Conservation (phyloP, 2,888 invertebrate species). For the Abscondita cerata region DNA sequence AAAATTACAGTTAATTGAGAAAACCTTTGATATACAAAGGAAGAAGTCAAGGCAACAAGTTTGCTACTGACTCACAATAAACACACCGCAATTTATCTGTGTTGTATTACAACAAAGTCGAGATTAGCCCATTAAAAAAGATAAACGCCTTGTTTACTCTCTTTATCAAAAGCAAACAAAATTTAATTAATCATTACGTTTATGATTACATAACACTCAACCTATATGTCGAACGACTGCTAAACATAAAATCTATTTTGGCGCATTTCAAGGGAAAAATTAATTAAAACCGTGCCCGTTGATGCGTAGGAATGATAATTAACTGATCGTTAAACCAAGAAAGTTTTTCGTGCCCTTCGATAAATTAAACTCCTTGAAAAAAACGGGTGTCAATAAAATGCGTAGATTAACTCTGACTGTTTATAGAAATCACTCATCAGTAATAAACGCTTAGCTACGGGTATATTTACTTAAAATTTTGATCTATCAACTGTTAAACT, state of each 20-base stretch:
- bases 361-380: no score
- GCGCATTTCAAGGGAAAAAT: no score
- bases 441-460: neutral
- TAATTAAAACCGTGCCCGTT: no score
- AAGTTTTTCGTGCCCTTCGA: no score
- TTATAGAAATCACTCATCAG: neutral
- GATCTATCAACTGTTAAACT: no score
- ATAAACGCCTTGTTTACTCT: neutral
- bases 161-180: neutral
- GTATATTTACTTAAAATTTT: no score
- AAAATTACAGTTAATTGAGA: neutral
- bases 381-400: neutral
- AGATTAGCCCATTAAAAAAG: neutral
- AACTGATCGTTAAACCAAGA: no score
- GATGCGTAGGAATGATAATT: no score
- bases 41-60: constrained; percentile 8
- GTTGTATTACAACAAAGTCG: neutral
- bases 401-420: neutral
- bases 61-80: constrained; percentile 8
- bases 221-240: no score
- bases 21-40: constrained; percentile 16
- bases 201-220: neutral
- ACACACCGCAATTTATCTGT: neutral
- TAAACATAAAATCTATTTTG: no score
- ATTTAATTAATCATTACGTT: neutral